Evolutionary conservation across 1,140 invertebrate genomes (phyloP), one percentile per base, ranked within the genome.

Genomic region (Orchesella cincta): DNA sequence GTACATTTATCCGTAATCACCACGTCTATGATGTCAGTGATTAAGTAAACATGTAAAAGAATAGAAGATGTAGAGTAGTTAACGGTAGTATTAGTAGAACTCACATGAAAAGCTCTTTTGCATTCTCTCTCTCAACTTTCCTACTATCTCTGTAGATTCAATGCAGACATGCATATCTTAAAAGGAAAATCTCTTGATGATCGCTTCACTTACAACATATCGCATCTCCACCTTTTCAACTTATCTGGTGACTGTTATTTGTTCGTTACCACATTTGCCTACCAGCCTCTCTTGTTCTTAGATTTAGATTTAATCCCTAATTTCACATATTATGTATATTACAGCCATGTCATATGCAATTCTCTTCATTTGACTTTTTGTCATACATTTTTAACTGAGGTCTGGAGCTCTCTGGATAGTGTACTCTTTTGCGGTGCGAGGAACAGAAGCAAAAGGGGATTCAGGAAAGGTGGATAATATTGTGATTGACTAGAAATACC

Each of bases 121-220:
- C 52, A 57, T 57, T 57, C 52, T 57, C 8, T 57, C 12, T n/a
- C 14, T 5, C 5, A 18, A 3, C 52, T 18, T 57, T 57, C 52
- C 20, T 46, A 46, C 39, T 12, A 46, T 46, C 39, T 46, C 8
- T 20, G 39, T 46, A 46, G n/a, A n/a, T n/a, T n/a, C n/a, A n/a
- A n/a, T n/a, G n/a, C n/a, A n/a, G n/a, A n/a, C 39, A 57, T 57
- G 52, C 52, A 57, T 57, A 57, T 57, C 52, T 57, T 14, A 57
- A 57, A 57, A 57, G 52, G 52, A 57, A 57, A 57, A 57, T 57
- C 52, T 57, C 52, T n/a, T 57, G 52, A 14, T 57, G 23, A 57
- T 57, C 52, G 23, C 52, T 57, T 57, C 52, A 57, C 23, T 57
- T 23, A 57, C 52, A 18, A 5, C 5, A 57, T 57, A 23, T 57